Evolutionary conservation across 2,888 invertebrate genomes (phyloP), one percentile per base, ranked within the genome.

Genomic region (Noctua janthina): DNA sequence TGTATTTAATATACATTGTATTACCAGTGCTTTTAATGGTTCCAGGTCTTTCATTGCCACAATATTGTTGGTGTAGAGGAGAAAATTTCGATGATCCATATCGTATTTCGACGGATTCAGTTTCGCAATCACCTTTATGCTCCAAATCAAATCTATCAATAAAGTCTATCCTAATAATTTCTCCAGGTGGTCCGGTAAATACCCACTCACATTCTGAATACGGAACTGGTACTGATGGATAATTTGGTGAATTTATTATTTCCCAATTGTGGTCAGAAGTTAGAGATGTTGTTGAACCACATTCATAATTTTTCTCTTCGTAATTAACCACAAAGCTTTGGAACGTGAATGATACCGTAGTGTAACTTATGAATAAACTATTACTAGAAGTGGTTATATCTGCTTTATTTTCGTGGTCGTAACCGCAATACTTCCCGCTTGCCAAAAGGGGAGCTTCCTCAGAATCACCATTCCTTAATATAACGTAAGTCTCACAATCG

Each of bases 201-300:
- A 97, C 94, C 99, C 99, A 99, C 49, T 97, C 95, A 93, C 99
- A 99, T 94, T 99, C 99, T 0, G 98, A 97, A 90, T 98, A 98
- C 2, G 99, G 98, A 69, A 97, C 96, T 2, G 99, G 99, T 43
- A 98, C 97, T 82, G 98, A 97, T 0, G 99, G 99, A 95, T 98
- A 99, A 88, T 98, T 98, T 0, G 99, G 99, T 0, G 99, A 98
- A 39, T 93, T 97, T 78, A 99, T 98, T 72, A 96, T 94, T 84
- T 97, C 97, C 84, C 95, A 96, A 66, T 92, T 95, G 74, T 96
- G 95, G 1, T 95, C 94, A 1, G 93, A 79, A 20, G 97, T 95
- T 72, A 99, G 93, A n/a, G 91, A 91, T n/a, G 98, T 96, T 23
- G 97, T 96, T 11, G 97, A 97, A 1, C 98, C 99, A 94, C 99